Conservation (phyloP, 1,140 invertebrate species). For the Heliconius eleuchia region DNA sequence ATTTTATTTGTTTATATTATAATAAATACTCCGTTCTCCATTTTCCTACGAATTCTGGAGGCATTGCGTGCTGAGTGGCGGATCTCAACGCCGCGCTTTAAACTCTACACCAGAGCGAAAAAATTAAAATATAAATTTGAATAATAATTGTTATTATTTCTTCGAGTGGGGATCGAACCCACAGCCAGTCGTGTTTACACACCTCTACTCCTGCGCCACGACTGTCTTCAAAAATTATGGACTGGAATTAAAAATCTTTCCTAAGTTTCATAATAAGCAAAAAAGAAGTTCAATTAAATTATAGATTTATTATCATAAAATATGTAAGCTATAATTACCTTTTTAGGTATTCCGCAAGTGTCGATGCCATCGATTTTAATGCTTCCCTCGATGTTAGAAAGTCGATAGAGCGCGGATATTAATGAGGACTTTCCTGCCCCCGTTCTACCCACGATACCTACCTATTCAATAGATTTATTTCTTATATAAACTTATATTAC, state of each 20-base stretch:
- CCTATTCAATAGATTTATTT: constrained; percentile 60
- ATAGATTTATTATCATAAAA: not conserved
- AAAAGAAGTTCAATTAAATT: not conserved
- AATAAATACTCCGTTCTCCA: not conserved
- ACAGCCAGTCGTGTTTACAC: no score
- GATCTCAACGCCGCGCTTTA: no score
- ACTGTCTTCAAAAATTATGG: no score
- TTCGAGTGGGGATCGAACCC: no score
- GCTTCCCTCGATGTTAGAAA: constrained; percentile 72
- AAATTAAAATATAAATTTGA: no score
- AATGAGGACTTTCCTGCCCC: constrained; percentile 91
- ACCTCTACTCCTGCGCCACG: no score
- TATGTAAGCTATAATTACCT: constrained; percentile 1
- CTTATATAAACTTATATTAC: not conserved
- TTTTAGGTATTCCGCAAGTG: constrained; percentile 81
- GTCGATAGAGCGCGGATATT: constrained; percentile 85
- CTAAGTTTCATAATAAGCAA: not conserved
- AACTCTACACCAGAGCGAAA: no score
- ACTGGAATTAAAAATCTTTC: not conserved
- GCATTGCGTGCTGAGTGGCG: no score
- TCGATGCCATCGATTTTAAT: constrained; percentile 85
- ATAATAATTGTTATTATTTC: no score
- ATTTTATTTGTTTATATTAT: no score
- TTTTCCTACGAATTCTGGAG: no score
- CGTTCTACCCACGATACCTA: constrained; percentile 87